Evolutionary conservation across 1,140 invertebrate genomes (phyloP), one percentile per base, ranked within the genome.

Genomic region (Drosophila kepulauana): DNA sequence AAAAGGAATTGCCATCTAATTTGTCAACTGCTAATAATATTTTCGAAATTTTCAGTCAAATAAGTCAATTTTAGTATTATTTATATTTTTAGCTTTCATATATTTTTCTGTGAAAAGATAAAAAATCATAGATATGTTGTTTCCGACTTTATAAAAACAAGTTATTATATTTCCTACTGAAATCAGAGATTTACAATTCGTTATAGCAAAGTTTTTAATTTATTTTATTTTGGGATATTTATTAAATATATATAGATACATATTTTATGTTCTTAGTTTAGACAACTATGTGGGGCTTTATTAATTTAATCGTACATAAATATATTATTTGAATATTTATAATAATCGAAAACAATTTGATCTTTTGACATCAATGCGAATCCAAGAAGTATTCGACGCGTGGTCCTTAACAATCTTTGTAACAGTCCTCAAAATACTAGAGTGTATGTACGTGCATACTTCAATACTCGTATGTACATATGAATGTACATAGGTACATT

Each of bases 361-460:
- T 71, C 33, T 56, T 64, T 48, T 35, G 52, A 56, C 48, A 64
- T 49, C 49, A 56, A 71, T 64, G 41, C 20, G 52, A 45, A 25
- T 63, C 43, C 48, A 65, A 49, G 52, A 72, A 65, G 41, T 57
- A 65, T 65, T 58, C 62, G 69, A 57, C 52, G 48, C 38, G 11
- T 58, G 20, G 52, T 65, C 52, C 62, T 65, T 65, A 71, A 71
- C 68, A 71, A 64, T 48, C 68, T 64, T 30, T 71, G 41, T 48
- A 71, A 71, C 61, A 71, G 68, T 71, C 59, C 69, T 65, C 69
- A 65, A 58, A 64, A 66, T 58, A 65, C 51, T 65, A 57, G 38
- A 70, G 10, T 28, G 65, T 57, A 33, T 30, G n/a, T 30, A 33
- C 28, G 11, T 10, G 11, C 35, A 38, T 10, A 38, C 35, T 16